Evolutionary conservation across 53 echinoderm and acorn worm genomes (phyloP).

Genomic region (Apostichopus leukothele): DNA sequence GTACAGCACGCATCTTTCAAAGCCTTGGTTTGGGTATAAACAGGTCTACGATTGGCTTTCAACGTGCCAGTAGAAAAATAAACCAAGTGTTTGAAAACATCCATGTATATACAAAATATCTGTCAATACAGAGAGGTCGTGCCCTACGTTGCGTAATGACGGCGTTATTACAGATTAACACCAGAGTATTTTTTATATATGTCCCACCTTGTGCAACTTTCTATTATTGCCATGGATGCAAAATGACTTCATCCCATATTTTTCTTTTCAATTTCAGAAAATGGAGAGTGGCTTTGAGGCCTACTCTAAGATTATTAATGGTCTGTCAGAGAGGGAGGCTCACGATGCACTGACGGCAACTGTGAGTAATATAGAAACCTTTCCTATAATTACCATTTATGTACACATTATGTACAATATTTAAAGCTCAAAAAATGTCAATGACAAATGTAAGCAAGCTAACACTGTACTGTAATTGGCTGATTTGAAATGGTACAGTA

Average conservation of each 20-base stretch:
- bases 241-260: too few relatives aligned
- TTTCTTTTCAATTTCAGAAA: conserved; percentile 58
- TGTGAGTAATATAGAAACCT: conserved; percentile 57
- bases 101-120: neutral
- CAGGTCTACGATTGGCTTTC: neutral
- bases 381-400: too few relatives aligned
- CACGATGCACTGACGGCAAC: conserved; percentile 78
- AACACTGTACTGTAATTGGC: too few relatives aligned
- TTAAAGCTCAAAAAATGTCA: too few relatives aligned
- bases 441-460: too few relatives aligned
- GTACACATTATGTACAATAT: too few relatives aligned
- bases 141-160: neutral
- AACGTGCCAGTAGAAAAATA: neutral
- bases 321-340: conserved; percentile 75
- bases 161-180: neutral
- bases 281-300: conserved; percentile 83
- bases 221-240: neutral
- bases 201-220: too few relatives aligned
- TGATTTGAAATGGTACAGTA: too few relatives aligned
- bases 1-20: neutral
- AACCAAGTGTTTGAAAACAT: neutral
- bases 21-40: neutral
- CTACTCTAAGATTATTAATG: conserved; percentile 64
- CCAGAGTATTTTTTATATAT: too few relatives aligned
- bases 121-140: neutral